Evolutionary conservation across 1,140 invertebrate species (phyloP).

Genomic region (Aleiodes sp.): DNA sequence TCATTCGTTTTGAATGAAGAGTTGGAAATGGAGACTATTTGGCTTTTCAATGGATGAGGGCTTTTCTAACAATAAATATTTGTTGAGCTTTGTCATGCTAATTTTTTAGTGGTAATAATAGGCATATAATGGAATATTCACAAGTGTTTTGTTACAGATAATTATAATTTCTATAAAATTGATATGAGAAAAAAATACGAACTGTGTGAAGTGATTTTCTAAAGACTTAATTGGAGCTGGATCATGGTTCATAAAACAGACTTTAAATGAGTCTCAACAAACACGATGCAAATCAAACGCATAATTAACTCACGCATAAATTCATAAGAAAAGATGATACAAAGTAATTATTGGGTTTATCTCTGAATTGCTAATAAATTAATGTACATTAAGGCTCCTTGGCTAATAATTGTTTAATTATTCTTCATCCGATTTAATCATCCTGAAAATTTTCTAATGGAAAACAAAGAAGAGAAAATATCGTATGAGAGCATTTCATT

Average conservation of each 20-base stretch:
- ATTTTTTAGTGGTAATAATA: no score
- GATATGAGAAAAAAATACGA: background rate
- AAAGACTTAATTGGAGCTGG: background rate
- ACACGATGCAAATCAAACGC: constrained; percentile 20
- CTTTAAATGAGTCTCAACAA: constrained; percentile 1
- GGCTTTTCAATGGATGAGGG: no score
- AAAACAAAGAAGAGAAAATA: background rate
- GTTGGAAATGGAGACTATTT: no score
- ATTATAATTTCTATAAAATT: no score
- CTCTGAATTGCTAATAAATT: background rate
- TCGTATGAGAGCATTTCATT: background rate
- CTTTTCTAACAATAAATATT: no score
- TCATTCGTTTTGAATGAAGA: background rate
- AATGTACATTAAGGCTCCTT: background rate
- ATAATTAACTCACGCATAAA: constrained; percentile 24
- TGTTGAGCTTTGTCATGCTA: no score
- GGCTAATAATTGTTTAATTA: background rate
- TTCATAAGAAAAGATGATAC: constrained; percentile 17
- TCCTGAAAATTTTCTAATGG: constrained; percentile 19
- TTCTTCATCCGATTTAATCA: constrained; percentile 8
- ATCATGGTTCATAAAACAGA: background rate
- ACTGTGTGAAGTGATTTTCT: background rate
- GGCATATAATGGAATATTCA: no score
- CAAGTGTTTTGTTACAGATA: no score
- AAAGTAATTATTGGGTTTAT: constrained; percentile 12